Evolutionary conservation across 1,140 invertebrate species (phyloP), one percentile per base, ranked within the genome.

Genomic region (Pseudachorutes palmiensis): DNA sequence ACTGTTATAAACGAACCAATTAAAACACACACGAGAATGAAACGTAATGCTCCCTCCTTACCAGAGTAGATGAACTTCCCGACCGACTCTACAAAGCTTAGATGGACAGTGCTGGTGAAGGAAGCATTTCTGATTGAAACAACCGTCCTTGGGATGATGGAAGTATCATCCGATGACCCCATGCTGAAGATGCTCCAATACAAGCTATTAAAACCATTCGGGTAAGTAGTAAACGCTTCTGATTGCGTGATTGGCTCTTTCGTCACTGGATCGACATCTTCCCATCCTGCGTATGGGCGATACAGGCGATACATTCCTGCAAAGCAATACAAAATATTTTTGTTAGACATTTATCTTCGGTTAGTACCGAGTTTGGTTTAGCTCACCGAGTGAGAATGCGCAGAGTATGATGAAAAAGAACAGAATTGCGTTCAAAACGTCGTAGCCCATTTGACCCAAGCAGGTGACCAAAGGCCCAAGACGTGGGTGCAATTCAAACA

Each of bases 391-490:
- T 26, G 26, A 3, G 31, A 30, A 60, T 12, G 26, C 58, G 26
- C 29, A 5, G 26, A 28, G 2, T 29, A 63, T 63, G 32, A 63
- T 63, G 3, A 36, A 14, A 29, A 63, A 41, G 36, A 63, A 63
- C 16, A 48, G 26, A 19, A 63, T 2, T 2, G 31, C 32, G 14
- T 45, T 26, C 12, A 63, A 36, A 12, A 63, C 33, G 28, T 63
- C 61, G 30, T 41, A 31, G 9, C 2, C 3, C 61, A 63, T 63
- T 41, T 32, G 33, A 19, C 61, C 61, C 3, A 63, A 3, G 14
- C 31, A 9, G 3, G 61, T 63, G 19, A 63, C 19, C 12, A 63
- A 19, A 24, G 61, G 61, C 19, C 61, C 61, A 63, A 63, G 22
- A 24, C 29, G 5, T 12, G n/a, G 19, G 45, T 63, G 9, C 30